A percentile compares a stretch with the other conserved stretches of the same genome.
These are phyloP conservation scores for Anabas testudineus DNA, from an alignment of 2,797 vertebrate species.

Conservation along the genomic window DNA sequence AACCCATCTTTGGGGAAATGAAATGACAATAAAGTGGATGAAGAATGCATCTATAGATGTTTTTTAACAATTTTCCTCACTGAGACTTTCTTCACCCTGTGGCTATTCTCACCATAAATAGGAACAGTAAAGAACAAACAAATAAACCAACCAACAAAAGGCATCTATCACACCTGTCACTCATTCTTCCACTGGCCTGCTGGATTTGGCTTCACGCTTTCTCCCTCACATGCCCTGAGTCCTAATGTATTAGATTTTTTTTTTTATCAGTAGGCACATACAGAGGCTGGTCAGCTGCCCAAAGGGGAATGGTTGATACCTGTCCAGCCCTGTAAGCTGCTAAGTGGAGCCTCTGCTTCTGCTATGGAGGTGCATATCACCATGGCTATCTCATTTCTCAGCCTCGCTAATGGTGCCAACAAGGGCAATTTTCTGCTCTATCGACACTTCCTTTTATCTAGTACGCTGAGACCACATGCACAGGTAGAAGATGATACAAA, in stretches of 20 bases:
- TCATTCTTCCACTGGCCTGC: constrained; percentile 23
- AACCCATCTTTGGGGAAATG: constrained; percentile 30
- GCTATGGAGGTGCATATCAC: constrained; percentile 52
- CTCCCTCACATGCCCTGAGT: constrained; percentile 2
- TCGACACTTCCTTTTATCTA: constrained; percentile 48
- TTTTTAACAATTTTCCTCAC: constrained; percentile 29
- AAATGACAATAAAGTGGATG: constrained; percentile 38
- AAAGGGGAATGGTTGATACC: constrained; percentile 48
- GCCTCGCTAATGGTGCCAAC: constrained; percentile 69
- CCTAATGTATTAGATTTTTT: constrained; percentile 46
- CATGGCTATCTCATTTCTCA: constrained; percentile 69
- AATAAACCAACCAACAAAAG: constrained; percentile 6
- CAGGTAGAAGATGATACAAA: not conserved
- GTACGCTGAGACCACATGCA: constrained; percentile 37
- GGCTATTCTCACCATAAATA: not conserved
- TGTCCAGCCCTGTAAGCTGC: constrained; percentile 45
- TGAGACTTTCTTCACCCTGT: not conserved
- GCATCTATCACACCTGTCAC: constrained; percentile 31
- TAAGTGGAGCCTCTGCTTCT: constrained; percentile 59
- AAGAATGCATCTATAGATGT: constrained; percentile 26
- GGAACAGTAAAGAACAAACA: constrained; percentile 16
- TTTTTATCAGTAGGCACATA: constrained; percentile 48
- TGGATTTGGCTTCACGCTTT: constrained; percentile 17
- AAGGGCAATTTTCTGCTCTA: constrained; percentile 71
- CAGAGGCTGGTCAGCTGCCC: constrained; percentile 13